Evolutionary conservation across 2,113 vertebrate species (phyloP).

Genomic region (Catharus bicknelli): DNA sequence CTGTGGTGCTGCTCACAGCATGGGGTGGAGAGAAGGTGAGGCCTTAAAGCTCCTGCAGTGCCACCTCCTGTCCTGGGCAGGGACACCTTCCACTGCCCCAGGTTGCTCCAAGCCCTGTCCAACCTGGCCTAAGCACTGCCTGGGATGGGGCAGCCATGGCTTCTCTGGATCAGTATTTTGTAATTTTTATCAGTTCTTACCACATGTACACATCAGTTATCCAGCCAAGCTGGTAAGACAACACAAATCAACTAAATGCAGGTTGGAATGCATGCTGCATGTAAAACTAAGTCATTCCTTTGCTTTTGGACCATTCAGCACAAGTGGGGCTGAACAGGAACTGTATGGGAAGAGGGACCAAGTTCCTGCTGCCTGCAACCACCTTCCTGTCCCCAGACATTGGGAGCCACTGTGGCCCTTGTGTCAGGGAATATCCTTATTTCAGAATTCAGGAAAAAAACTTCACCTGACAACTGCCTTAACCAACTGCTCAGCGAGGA

Average conservation of each 20-base stretch:
- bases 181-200: not conserved
- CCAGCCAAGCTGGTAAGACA: not conserved
- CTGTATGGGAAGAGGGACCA: not conserved
- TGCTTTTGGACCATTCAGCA: not conserved
- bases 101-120: not conserved
- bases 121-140: not conserved
- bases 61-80: not conserved
- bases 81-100: not conserved
- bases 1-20: not conserved
- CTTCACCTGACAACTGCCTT: not conserved
- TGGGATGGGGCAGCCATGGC: not conserved
- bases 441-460: not conserved
- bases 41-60: not conserved
- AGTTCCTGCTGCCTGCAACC: not conserved
- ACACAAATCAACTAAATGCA: not conserved
- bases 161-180: not conserved
- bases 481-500: not conserved
- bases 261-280: no score
- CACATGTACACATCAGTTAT: not conserved
- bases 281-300: not conserved
- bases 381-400: not conserved
- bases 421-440: rapidly evolving
- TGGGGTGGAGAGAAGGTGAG: not conserved
- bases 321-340: not conserved
- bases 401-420: not conserved